phyloP scores from a whole-genome alignment of 2,888 invertebrate species.

The Apotomis betuletana region DNA sequence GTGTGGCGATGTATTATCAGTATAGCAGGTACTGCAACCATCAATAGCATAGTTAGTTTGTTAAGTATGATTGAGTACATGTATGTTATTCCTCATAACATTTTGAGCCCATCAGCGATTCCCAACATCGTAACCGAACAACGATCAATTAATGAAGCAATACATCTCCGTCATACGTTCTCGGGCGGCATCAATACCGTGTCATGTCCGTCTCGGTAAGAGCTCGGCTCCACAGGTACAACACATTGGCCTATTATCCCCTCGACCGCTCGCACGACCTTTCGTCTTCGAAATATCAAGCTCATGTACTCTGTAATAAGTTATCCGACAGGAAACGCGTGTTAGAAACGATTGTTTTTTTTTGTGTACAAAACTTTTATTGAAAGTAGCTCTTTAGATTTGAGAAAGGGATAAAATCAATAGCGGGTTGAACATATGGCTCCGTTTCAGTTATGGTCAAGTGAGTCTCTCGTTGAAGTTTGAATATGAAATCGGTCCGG shows the following conservation, averaged over 20 bases:
- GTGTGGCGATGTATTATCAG: neutral
- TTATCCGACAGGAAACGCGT: conserved; percentile 21
- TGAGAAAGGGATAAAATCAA: conserved; percentile 44
- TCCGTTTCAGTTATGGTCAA: conserved; percentile 46
- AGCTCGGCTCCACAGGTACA: conserved; percentile 48
- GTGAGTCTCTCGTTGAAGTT: conserved; percentile 35
- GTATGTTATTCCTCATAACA: conserved; percentile 27
- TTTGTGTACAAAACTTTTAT: conserved; percentile 1
- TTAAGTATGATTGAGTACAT: conserved; percentile 30
- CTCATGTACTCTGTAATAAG: conserved; percentile 32
- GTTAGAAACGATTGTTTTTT: conserved; percentile 25
- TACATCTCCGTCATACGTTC: conserved; percentile 61
- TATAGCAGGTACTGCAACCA: neutral
- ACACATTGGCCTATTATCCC: conserved; percentile 47
- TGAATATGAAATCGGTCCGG: conserved; percentile 20
- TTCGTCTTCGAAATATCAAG: conserved; percentile 47
- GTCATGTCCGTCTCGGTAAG: conserved; percentile 45
- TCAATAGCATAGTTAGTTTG: neutral
- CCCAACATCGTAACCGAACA: conserved; percentile 50
- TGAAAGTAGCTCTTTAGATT: conserved; percentile 31
- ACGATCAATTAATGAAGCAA: conserved; percentile 62
- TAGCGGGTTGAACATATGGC: conserved; percentile 45
- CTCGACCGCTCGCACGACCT: conserved; percentile 50
- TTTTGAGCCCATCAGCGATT: conserved; percentile 34
- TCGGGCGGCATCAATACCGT: conserved; percentile 56